Evolutionary conservation across 2,797 vertebrate genomes (phyloP).

Genomic region (Megalops cyprinoides): DNA sequence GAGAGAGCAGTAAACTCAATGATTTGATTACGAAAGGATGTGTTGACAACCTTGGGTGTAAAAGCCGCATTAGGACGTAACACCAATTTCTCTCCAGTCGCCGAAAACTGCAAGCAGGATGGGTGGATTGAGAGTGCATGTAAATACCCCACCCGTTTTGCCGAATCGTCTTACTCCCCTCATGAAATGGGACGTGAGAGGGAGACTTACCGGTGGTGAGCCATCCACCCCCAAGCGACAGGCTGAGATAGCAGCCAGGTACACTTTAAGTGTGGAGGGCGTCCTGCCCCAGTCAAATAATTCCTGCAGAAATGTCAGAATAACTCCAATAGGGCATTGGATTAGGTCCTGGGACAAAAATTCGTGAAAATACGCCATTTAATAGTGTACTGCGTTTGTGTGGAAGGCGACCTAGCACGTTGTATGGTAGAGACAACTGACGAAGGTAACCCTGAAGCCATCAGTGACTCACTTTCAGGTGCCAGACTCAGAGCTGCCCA

Average conservation of each 20-base stretch:
- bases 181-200: background rate
- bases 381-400: background rate
- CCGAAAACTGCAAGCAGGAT: too few species aligned
- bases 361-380: slow-evolving; percentile 16
- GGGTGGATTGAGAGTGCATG: too few species aligned
- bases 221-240: slow-evolving; percentile 1
- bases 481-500: background rate
- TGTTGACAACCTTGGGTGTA: too few species aligned
- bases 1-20: too few species aligned
- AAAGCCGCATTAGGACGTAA: too few species aligned
- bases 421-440: background rate
- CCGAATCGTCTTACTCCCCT: background rate
- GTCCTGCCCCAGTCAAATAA: background rate
- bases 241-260: slow-evolving; percentile 16
- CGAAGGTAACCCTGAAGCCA: background rate
- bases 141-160: too few species aligned
- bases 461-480: background rate
- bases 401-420: background rate
- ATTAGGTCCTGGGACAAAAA: background rate
- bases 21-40: too few species aligned
- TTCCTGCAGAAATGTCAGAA: slow-evolving; percentile 3
- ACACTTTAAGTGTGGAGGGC: slow-evolving; percentile 17
- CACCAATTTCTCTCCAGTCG: too few species aligned
- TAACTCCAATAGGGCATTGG: background rate
- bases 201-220: background rate